phyloP scores from a whole-genome alignment of 35 echinoderm and acorn worm genomes.

The Heliocidaris tuberculata region DNA sequence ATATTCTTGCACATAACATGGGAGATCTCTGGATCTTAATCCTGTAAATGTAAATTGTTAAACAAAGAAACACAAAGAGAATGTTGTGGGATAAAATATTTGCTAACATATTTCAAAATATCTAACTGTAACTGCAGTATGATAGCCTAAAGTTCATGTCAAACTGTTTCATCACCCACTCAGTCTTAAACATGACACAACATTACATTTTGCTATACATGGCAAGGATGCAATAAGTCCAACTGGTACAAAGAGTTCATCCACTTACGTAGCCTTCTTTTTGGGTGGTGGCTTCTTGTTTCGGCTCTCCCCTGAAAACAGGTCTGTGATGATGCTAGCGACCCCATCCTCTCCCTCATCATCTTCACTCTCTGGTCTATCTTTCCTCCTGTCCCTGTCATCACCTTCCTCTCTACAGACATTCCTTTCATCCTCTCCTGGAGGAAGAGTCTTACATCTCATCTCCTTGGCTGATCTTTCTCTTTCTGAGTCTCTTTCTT shows the following conservation, averaged over 20 bases:
- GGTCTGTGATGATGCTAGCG: constrained; percentile 40
- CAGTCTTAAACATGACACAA: background rate
- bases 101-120: too few relatives aligned
- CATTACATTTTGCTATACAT: background rate
- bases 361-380: background rate
- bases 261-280: constrained; percentile 11
- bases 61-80: background rate
- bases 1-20: too few relatives aligned
- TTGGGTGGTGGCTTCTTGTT: constrained; percentile 30
- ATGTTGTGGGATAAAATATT: background rate
- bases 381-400: background rate
- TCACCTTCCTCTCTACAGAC: background rate
- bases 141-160: background rate
- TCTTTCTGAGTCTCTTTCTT: background rate
- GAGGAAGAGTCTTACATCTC: background rate
- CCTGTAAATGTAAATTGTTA: too few relatives aligned
- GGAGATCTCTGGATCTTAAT: too few relatives aligned
- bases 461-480: background rate
- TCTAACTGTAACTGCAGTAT: background rate
- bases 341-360: background rate
- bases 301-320: background rate
- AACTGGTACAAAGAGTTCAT: background rate
- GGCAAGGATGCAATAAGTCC: background rate
- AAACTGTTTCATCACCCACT: background rate
- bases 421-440: background rate